A percentile compares a stretch with the other conserved stretches of the same genome.
phyloP scores from a whole-genome alignment of 2,797 vertebrate genomes.

The Lacerta bilineata region DNA sequence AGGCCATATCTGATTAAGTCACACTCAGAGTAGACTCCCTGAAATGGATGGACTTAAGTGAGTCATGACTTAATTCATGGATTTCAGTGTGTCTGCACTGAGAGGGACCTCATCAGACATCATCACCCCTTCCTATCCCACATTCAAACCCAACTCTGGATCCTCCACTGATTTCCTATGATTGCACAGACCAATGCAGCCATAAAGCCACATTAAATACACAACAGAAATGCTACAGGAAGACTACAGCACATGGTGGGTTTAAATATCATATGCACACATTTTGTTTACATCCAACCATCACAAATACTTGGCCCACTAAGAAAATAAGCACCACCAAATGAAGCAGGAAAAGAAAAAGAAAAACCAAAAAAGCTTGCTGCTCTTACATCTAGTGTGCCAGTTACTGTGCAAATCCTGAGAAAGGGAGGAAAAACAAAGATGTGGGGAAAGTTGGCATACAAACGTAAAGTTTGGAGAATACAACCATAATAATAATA shows the following conservation, averaged over 20 bases:
- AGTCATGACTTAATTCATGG: too few species aligned
- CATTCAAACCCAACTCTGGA: conserved; percentile 51
- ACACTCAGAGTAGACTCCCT: too few species aligned
- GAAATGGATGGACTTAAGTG: too few species aligned
- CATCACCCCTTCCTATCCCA: conserved; percentile 22
- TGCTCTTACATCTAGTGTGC: conserved; percentile 82
- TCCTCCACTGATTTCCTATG: conserved; percentile 72
- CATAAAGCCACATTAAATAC: conserved; percentile 81
- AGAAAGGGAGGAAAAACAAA: conserved; percentile 76
- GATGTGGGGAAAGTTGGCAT: conserved; percentile 64
- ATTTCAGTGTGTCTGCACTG: too few species aligned
- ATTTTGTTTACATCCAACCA: conserved; percentile 74
- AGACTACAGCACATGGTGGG: conserved; percentile 63
- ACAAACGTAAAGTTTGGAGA: conserved; percentile 63
- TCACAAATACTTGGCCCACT: conserved; percentile 70
- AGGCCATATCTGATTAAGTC: not conserved
- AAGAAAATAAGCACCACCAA: conserved; percentile 63
- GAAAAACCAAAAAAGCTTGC: conserved; percentile 76
- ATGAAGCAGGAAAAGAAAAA: conserved; percentile 52
- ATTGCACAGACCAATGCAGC: conserved; percentile 80
- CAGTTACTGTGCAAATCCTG: conserved; percentile 87
- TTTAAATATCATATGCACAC: conserved; percentile 52
- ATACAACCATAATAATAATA: conserved; percentile 44
- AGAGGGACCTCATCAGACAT: too few species aligned
- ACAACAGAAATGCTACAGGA: conserved; percentile 75